These are phyloP conservation scores for Onthophagus sagittarius DNA, from an alignment of 2,888 invertebrate species.

Conservation along the genomic window DNA sequence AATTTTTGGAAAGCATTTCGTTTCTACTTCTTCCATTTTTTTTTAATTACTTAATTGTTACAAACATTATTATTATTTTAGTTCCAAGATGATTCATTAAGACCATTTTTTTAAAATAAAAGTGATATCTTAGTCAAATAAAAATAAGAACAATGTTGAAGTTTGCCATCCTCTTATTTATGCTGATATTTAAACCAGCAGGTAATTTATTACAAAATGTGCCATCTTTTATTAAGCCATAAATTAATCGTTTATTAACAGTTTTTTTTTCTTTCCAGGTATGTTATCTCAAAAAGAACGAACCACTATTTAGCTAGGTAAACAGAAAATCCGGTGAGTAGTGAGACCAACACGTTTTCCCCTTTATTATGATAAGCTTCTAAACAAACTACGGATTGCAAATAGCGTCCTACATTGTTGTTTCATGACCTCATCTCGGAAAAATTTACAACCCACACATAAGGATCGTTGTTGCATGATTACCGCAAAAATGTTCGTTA, in stretches of 20 bases:
- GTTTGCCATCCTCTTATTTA: background rate
- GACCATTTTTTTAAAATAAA: background rate
- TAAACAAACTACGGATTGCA: background rate
- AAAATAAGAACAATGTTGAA: background rate
- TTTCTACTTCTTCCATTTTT: background rate
- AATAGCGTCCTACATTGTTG: background rate
- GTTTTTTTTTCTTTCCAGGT: background rate
- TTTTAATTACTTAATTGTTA: background rate
- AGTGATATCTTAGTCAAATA: background rate
- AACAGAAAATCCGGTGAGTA: background rate
- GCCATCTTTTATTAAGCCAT: background rate
- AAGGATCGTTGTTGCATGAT: background rate
- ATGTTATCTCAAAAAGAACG: background rate
- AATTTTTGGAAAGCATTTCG: background rate
- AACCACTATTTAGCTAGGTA: background rate
- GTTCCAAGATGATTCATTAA: background rate
- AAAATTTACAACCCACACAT: background rate
- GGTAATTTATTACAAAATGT: background rate
- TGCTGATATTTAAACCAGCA: background rate
- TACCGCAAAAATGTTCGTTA: background rate
- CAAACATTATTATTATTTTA: background rate
- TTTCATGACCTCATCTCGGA: background rate
- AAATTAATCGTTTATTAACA: background rate
- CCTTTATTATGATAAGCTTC: background rate
- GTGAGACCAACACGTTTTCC: background rate